Base-by-base conservation (phyloP, 2,888 invertebrate genomes). In the Alviniconcha strummeri region DNA sequence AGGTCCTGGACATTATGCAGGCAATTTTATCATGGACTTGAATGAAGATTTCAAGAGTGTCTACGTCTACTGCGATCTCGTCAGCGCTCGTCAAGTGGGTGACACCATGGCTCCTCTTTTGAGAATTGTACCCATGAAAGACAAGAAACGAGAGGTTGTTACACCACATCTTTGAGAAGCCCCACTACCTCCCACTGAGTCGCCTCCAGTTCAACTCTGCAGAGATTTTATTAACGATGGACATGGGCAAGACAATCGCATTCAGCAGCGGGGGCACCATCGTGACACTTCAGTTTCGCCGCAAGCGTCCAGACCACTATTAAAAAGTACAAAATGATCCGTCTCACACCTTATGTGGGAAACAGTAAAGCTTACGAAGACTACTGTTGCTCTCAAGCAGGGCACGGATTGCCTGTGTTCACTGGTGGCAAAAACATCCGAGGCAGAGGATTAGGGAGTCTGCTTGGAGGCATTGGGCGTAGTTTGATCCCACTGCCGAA, bases 21-120 rank as follows among this genome's bases (percentile, higher is more conserved):
- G 13, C n/a, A 5, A 8, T 8, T 69, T 69, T 17, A 69, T 69
- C 13, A n/a, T 69, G 69, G 69, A 69, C 17, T 69, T 69, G 69
- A 69, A 69, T 17, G 69, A 69, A n/a, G 69, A 69, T n/a, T 69
- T 69, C 69, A 69, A 17, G 69, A 69, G 69, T n/a, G 69, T 81
- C 4, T 81, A 81, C 55, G 74, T 81, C 13, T 75, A 81, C 75
- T 74, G 74, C 69, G 64, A 82, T 77, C 56, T 77, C 13, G 19
- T 56, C 54, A 4, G 13, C 19, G 17, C 67, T 19, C n/a, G 64
- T 60, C 76, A 17, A 0, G 82, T 82, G 6, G 82, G 76, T 3
- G 82, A 76, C 55, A 54, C 72, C n/a, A 11, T 76, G 54, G 82
- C 56, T 1, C 82, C 82, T 8, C 17, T 82, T 6, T 17, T 82